Evolutionary conservation across 2,888 invertebrate species (phyloP).

Genomic region (Mesochorus sp.): DNA sequence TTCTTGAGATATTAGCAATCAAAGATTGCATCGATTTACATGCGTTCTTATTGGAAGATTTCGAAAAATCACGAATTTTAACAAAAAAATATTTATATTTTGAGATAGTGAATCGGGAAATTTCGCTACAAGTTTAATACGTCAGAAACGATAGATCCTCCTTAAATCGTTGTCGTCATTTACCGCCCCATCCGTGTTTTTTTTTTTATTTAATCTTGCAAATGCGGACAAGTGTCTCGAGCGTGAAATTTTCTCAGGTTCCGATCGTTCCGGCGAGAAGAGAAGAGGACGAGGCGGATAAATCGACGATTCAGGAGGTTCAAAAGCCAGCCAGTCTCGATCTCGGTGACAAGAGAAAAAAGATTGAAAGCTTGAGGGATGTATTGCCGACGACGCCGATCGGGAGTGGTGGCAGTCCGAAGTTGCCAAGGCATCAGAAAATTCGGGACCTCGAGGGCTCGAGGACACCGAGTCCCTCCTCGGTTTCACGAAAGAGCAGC

Average conservation of each 20-base stretch:
- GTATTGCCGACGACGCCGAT: constrained; percentile 74
- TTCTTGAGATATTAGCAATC: no score
- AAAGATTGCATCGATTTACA: no score
- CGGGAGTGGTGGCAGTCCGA: constrained; percentile 74
- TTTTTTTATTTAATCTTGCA: neutral
- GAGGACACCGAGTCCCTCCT: constrained; percentile 87
- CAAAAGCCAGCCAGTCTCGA: constrained; percentile 86
- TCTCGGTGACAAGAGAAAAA: constrained; percentile 80
- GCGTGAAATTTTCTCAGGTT: constrained; percentile 72
- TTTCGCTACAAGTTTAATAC: no score
- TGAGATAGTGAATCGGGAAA: no score
- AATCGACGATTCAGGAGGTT: constrained; percentile 79
- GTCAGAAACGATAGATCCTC: no score
- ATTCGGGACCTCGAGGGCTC: constrained; percentile 80
- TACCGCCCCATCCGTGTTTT: no score
- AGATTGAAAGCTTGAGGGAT: constrained; percentile 74
- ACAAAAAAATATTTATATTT: no score
- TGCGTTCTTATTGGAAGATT: no score
- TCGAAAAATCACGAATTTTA: no score
- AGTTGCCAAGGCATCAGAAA: constrained; percentile 79
- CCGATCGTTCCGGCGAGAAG: constrained; percentile 74
- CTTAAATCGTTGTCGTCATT: no score
- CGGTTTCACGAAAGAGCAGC: constrained; percentile 89
- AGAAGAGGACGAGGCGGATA: constrained; percentile 74
- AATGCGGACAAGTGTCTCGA: no score